A percentile compares a stretch with the other conserved stretches of the same genome.
phyloP scores from a whole-genome alignment of 2,888 invertebrate species.

The Hydraecia micacea region DNA sequence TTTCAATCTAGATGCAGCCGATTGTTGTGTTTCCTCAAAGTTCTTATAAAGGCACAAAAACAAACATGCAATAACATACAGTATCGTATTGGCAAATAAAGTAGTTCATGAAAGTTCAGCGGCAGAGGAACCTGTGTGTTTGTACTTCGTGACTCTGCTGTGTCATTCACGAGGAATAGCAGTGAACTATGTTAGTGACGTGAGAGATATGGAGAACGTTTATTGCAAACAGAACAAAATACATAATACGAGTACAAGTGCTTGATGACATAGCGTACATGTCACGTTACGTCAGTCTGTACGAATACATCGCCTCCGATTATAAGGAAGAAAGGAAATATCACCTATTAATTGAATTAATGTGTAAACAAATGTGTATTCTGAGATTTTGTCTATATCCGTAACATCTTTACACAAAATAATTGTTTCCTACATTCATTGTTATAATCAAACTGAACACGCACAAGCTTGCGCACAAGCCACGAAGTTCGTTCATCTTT shows the following conservation, averaged over 20 bases:
- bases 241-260: background rate
- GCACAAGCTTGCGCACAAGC: too few species aligned
- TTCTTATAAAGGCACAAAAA: background rate
- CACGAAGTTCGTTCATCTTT: slow-evolving; percentile 23
- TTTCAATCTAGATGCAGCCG: background rate
- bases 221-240: background rate
- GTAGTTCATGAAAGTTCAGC: background rate
- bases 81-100: background rate
- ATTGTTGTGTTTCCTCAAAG: background rate
- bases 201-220: background rate
- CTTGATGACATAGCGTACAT: background rate
- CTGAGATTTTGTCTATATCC: background rate
- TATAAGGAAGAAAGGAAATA: background rate
- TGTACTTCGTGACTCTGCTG: background rate
- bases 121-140: background rate
- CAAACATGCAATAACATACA: background rate
- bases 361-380: background rate
- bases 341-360: background rate
- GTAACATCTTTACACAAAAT: background rate
- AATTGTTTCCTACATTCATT: background rate
- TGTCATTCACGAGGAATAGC: background rate
- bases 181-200: background rate
- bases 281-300: background rate
- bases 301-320: background rate
- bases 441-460: background rate